Evolutionary conservation across 2,113 vertebrate species (phyloP).

Genomic region (Camelus dromedarius): DNA sequence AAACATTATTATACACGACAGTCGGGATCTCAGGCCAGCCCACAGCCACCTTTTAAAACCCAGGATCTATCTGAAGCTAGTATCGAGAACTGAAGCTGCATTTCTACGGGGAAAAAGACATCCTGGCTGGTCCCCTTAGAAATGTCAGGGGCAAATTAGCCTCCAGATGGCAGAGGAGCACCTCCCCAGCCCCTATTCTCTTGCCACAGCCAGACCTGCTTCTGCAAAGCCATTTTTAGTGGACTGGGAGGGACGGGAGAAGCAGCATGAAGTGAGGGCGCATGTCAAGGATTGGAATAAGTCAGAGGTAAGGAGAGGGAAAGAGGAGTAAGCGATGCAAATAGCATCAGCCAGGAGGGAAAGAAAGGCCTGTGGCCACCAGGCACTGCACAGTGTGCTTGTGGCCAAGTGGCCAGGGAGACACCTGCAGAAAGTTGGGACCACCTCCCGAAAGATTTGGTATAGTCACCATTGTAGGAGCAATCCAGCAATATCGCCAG

Average conservation of each 20-base stretch:
- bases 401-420: not conserved
- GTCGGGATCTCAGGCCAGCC: not conserved
- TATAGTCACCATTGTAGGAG: not conserved
- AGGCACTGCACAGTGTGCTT: not conserved
- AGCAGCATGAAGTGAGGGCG: not conserved
- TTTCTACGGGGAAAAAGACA: not conserved
- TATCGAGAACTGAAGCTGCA: not conserved
- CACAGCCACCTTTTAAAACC: conserved; percentile 27
- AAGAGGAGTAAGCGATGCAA: not conserved
- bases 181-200: not conserved
- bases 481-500: not conserved
- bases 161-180: conserved; percentile 8
- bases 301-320: not conserved
- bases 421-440: not conserved
- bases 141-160: not conserved
- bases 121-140: not conserved
- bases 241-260: not conserved
- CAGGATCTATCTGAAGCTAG: not conserved
- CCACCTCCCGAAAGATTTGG: not conserved
- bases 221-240: not conserved
- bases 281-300: not conserved
- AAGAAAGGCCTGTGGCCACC: not conserved
- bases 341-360: not conserved
- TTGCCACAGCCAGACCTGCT: not conserved
- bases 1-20: not conserved